A percentile compares a stretch with the other conserved stretches of the same genome.
Conservation (phyloP, 2,113 vertebrate species). For the Pedionomus torquatus region DNA sequence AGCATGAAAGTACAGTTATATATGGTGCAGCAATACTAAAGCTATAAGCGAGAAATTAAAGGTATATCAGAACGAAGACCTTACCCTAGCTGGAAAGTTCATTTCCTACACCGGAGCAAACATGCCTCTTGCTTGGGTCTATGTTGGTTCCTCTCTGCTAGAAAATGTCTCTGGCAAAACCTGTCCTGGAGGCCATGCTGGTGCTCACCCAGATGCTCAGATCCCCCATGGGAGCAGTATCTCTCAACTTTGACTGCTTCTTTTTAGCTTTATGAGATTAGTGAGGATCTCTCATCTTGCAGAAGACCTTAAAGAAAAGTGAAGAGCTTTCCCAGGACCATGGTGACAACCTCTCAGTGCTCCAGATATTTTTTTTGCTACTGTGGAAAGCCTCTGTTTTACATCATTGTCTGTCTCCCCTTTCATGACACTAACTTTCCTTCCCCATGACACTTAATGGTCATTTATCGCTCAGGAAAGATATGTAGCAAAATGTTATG, state of each 20-base stretch:
- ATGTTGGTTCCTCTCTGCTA: background rate
- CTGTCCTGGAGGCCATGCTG: background rate
- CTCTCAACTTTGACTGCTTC: background rate
- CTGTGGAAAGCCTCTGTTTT: background rate
- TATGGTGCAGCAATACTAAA: background rate
- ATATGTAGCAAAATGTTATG: background rate
- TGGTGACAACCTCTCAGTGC: background rate
- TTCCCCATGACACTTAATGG: background rate
- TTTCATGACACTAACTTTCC: background rate
- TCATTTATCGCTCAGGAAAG: background rate
- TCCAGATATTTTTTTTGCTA: background rate
- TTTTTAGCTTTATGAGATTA: background rate
- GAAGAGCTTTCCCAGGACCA: background rate
- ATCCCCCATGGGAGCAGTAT: too few relatives aligned
- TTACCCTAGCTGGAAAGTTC: background rate
- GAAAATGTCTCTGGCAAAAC: background rate
- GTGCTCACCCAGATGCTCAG: background rate
- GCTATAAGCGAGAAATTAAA: background rate
- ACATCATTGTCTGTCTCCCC: background rate
- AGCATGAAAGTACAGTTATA: conserved; percentile 27
- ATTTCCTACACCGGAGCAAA: background rate
- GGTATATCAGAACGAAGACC: background rate
- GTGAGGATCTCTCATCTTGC: background rate
- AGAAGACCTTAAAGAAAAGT: background rate
- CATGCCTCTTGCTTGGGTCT: background rate